A percentile compares a stretch with the other conserved stretches of the same genome.
Evolutionary conservation across 2,888 invertebrate species (phyloP).

Genomic region (Epirrhoe tristata): DNA sequence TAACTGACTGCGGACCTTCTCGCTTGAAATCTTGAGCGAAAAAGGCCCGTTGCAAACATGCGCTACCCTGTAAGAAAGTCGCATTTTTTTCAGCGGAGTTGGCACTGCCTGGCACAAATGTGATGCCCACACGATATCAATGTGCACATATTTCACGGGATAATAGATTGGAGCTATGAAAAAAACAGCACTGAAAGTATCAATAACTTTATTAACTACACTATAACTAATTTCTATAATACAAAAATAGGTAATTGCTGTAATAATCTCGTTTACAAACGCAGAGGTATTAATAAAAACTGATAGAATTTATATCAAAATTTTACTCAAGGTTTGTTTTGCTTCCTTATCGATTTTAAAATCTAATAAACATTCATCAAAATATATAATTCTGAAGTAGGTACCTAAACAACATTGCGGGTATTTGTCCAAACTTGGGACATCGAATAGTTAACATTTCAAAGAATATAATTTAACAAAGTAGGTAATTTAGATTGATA

Average conservation of each 20-base stretch:
- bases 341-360: background rate
- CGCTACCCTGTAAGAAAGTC: constrained; percentile 37
- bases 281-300: background rate
- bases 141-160: constrained; percentile 41
- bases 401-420: background rate
- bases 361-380: constrained; percentile 12
- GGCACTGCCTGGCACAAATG: constrained; percentile 44
- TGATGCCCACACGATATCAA: constrained; percentile 45
- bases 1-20: constrained; percentile 59
- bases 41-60: constrained; percentile 48
- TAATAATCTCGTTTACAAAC: constrained; percentile 51
- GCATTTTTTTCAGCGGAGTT: constrained; percentile 34
- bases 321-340: background rate
- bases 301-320: constrained; percentile 6
- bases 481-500: background rate
- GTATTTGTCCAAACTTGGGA: constrained; percentile 5
- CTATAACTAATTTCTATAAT: constrained; percentile 52
- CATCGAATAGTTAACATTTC: constrained; percentile 14
- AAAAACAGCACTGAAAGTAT: constrained; percentile 50
- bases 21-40: constrained; percentile 54
- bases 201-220: constrained; percentile 69
- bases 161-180: constrained; percentile 28
- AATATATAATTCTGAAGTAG: constrained; percentile 10
- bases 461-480: constrained; percentile 27
- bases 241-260: constrained; percentile 59